A percentile compares a stretch with the other conserved stretches of the same genome.
Evolutionary conservation across 2,113 vertebrate genomes (phyloP).

Genomic region (Nansenia antarctica): DNA sequence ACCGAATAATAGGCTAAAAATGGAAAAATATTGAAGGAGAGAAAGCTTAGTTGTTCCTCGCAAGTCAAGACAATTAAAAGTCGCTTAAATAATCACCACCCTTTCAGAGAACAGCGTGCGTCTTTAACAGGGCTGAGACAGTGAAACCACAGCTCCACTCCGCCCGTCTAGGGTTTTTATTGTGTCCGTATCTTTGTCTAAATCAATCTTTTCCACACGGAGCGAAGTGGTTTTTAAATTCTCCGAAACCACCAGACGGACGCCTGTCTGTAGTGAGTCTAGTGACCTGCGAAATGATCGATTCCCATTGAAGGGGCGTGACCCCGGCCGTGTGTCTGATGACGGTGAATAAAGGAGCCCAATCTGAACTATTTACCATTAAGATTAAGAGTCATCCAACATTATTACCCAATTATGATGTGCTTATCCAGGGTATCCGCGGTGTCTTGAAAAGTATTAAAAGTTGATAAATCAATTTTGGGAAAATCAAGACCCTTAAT

Average conservation of each 20-base stretch:
- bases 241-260: slow-evolving; percentile 16
- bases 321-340: not conserved
- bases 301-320: slow-evolving; percentile 4
- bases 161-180: not conserved
- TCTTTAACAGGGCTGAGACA: not conserved
- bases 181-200: not conserved
- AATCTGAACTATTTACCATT: no score
- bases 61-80: not conserved
- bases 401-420: no score
- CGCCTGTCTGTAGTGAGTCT: no score
- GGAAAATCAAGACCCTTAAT: no score
- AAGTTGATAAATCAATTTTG: no score
- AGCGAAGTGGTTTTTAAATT: not conserved
- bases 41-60: not conserved
- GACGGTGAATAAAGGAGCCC: not conserved
- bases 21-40: no score
- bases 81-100: not conserved
- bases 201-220: not conserved
- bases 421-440: no score
- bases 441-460: no score
- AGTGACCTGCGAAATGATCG: not conserved
- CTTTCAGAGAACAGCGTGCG: not conserved
- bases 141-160: not conserved
- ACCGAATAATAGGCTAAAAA: not conserved
- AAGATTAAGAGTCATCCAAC: no score